Percentiles rank a stretch among this genome's conserved stretches.
Conservation (phyloP, 2,113 vertebrate genomes). For the Tinamus guttatus region DNA sequence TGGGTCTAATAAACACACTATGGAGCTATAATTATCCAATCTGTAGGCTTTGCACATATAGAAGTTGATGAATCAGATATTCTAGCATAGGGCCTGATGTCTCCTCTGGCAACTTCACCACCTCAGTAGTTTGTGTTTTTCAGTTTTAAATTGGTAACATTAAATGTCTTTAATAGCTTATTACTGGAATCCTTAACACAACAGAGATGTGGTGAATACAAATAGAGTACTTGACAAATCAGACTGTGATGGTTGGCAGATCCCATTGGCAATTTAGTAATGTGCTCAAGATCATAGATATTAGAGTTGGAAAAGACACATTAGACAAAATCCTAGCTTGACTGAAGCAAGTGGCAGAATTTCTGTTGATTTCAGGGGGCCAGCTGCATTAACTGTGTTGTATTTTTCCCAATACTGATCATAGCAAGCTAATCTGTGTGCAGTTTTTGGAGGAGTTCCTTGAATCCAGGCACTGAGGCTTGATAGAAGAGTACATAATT, state of each 20-base stretch:
- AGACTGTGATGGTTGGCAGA: conserved; percentile 46
- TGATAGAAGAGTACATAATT: neutral
- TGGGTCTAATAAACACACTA: conserved; percentile 57
- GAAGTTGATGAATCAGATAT: conserved; percentile 55
- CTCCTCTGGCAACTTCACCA: conserved; percentile 66
- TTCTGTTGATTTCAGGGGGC: neutral
- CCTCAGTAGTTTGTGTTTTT: conserved; percentile 64
- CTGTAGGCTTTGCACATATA: conserved; percentile 62
- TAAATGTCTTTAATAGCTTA: conserved; percentile 70
- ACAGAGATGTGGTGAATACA: conserved; percentile 57
- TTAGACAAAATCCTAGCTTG: neutral
- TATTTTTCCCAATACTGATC: neutral
- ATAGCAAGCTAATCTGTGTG: neutral
- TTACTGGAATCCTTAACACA: conserved; percentile 59
- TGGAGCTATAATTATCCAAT: conserved; percentile 63
- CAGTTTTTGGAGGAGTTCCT: neutral
- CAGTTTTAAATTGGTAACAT: conserved; percentile 67
- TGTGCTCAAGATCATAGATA: conserved; percentile 33
- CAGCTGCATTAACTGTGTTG: neutral
- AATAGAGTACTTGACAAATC: conserved; percentile 54
- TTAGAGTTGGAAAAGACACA: neutral
- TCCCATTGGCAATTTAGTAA: conserved; percentile 26
- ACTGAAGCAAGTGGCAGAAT: conserved; percentile 8
- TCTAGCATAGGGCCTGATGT: conserved; percentile 43
- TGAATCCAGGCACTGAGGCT: neutral